Percentiles rank a stretch among this genome's conserved stretches.
phyloP scores from a whole-genome alignment of 2,888 invertebrate genomes.

The Diplolepis rosae region DNA sequence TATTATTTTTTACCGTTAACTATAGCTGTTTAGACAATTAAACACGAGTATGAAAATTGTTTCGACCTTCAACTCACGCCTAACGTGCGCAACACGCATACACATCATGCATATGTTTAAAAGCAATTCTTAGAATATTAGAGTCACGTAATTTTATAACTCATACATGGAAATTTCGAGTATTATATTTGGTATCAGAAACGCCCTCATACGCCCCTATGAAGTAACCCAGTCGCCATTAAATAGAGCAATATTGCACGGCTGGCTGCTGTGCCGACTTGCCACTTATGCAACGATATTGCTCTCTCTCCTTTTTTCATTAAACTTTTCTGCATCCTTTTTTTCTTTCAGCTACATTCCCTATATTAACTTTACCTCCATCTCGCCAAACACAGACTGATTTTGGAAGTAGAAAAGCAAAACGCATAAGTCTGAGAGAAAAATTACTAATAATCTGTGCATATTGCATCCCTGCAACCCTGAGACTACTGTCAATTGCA shows the following conservation, averaged over 20 bases:
- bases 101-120: neutral
- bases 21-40: neutral
- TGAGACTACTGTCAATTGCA: neutral
- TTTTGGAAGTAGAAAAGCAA: neutral
- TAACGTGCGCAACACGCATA: neutral
- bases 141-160: slow-evolving; percentile 39
- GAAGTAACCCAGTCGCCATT: slow-evolving; percentile 42
- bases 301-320: slow-evolving; percentile 35
- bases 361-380: neutral
- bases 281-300: slow-evolving; percentile 49
- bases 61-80: neutral
- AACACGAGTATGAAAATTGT: neutral
- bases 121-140: slow-evolving; percentile 31
- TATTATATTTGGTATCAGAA: slow-evolving; percentile 40
- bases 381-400: slow-evolving; percentile 1
- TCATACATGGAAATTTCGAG: slow-evolving; percentile 33
- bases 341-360: neutral
- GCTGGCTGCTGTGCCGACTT: slow-evolving; percentile 42
- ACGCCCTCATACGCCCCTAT: slow-evolving; percentile 36
- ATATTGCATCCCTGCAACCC: too few species aligned
- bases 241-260: slow-evolving; percentile 44
- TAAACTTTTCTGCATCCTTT: slow-evolving; percentile 4
- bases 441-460: too few species aligned
- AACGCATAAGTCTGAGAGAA: too few species aligned
- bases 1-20: slow-evolving; percentile 7